Evolutionary conservation across 2,797 vertebrate genomes (phyloP), one percentile per base, ranked within the genome.

Genomic region (Pyrocephalus nanus): DNA sequence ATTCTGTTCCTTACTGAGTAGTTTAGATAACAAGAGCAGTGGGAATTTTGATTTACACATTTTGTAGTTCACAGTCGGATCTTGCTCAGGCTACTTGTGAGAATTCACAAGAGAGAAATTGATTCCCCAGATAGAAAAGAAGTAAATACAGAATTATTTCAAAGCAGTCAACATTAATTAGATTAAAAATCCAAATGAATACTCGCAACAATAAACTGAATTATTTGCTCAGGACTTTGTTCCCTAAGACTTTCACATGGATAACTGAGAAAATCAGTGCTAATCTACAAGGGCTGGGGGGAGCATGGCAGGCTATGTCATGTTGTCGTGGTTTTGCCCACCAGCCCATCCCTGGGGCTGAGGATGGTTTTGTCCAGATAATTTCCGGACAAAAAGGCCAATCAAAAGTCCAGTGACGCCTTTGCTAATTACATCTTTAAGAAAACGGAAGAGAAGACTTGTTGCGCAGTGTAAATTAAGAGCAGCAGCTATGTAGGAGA

Each of bases 81-180:
- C 48, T 79, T 43, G 69, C 64, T 87, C 42, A 43, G 78, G 67
- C 85, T 75, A 58, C 60, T 80, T 62, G 19, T 58, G 55, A 92
- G 65, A 95, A 91, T 34, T 90, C 25, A 0, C 51, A 40, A 6
- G 65, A 83, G 79, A 77, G 43, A 86, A 90, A 67, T 0, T 12
- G 25, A 42, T 83, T 94, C 90, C 92, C 88, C 53, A 60, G 90
- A 82, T 0, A 79, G 62, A 58, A 1, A 5, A 25, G 69, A 88
- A 73, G 30, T 64, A 96, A 90, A 73, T 40, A 51, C 20, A 60
- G 53, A 85, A 89, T 87, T 67, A 78, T 85, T 92, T 90, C 88
- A 86, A 92, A 93, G 53, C 61, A 42, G 25, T 79, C 36, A 51
- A 43, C 36, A 48, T 67, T 62, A 76, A 66, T 86, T 74, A 45